Conservation (phyloP, 2,797 vertebrate genomes). For the Phataginus tricuspis region DNA sequence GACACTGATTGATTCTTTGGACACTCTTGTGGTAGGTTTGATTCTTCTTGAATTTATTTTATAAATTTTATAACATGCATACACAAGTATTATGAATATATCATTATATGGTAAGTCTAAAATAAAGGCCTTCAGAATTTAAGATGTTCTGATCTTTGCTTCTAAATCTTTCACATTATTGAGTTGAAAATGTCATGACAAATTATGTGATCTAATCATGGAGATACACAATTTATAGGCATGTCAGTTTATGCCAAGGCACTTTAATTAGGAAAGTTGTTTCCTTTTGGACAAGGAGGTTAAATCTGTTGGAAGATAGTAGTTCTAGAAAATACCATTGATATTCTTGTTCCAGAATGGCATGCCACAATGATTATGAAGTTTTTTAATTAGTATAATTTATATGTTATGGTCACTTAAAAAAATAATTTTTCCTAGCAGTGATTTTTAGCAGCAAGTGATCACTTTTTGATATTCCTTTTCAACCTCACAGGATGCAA, state of each 20-base stretch:
- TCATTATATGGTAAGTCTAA: conserved; percentile 20
- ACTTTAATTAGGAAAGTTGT: background rate
- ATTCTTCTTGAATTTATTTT: conserved; percentile 60
- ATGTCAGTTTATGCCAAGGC: background rate
- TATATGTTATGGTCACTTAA: background rate
- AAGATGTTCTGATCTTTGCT: conserved; percentile 43
- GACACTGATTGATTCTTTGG: conserved; percentile 97
- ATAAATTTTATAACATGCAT: conserved; percentile 39
- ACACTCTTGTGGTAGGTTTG: conserved; percentile 96
- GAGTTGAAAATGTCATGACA: background rate
- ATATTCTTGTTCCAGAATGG: background rate
- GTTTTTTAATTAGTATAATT: conserved; percentile 16
- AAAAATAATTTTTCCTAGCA: background rate
- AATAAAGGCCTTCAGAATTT: conserved; percentile 49
- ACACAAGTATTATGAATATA: conserved; percentile 14
- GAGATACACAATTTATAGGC: background rate
- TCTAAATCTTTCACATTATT: conserved; percentile 14
- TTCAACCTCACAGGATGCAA: background rate
- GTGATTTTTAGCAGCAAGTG: background rate
- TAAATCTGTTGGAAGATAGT: conserved; percentile 30
- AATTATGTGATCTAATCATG: background rate
- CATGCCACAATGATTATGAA: background rate
- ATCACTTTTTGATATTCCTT: background rate
- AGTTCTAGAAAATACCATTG: conserved; percentile 47
- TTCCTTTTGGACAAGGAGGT: background rate